These are phyloP conservation scores for Alectoris magna DNA, from an alignment of 2,797 vertebrate genomes.

Conservation along the genomic window DNA sequence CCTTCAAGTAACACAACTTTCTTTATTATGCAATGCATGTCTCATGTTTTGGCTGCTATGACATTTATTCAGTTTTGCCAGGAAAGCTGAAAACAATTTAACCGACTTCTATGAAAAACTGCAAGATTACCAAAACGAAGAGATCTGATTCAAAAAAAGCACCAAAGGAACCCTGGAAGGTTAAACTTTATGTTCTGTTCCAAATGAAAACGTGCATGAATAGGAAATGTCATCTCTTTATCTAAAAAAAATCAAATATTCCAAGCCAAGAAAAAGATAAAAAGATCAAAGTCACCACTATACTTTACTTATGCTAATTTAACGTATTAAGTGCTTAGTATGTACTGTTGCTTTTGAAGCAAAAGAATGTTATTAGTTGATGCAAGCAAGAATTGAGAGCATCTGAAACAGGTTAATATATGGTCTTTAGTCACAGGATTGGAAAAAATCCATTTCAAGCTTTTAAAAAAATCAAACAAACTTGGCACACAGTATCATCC, in stretches of 20 bases:
- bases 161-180: neutral
- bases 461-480: neutral
- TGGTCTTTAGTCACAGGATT: neutral
- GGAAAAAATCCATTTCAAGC: neutral
- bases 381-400: conserved; percentile 1
- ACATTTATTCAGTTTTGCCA: neutral
- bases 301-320: neutral
- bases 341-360: neutral
- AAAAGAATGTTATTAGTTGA: neutral
- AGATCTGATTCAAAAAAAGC: neutral
- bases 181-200: neutral
- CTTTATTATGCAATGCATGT: neutral
- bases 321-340: neutral
- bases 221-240: conserved; percentile 7
- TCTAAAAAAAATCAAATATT: neutral
- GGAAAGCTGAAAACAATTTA: conserved; percentile 38
- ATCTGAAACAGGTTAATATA: neutral
- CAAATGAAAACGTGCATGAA: neutral
- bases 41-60: neutral
- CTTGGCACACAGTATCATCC: neutral
- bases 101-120: neutral
- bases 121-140: neutral
- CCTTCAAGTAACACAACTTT: neutral
- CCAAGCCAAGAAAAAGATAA: neutral
- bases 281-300: neutral